These are phyloP conservation scores for Hirundo rustica DNA, from an alignment of 2,797 vertebrate species.

Conservation along the genomic window DNA sequence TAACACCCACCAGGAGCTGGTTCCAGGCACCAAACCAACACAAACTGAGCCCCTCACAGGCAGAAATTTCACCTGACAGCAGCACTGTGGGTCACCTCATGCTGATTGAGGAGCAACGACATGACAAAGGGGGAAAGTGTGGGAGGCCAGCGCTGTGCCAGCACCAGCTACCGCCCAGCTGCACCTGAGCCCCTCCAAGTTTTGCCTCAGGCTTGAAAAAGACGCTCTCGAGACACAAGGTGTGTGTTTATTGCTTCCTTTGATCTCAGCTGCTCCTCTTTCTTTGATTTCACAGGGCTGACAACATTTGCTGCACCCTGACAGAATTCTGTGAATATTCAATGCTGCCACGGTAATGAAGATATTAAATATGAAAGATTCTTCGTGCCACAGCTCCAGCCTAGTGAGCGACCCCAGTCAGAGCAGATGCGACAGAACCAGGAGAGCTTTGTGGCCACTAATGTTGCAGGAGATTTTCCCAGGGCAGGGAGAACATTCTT, in stretches of 20 bases:
- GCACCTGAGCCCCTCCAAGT: neutral
- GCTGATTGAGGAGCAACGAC: neutral
- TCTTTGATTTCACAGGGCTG: constrained; percentile 23
- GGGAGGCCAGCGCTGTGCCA: neutral
- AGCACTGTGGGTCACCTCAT: neutral
- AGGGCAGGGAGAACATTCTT: neutral
- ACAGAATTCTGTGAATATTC: constrained; percentile 22
- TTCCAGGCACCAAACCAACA: neutral
- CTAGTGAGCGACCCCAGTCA: accelerated
- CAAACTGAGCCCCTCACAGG: neutral
- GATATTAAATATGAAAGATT: neutral
- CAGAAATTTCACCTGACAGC: accelerated
- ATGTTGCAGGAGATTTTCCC: neutral
- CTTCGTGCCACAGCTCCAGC: neutral
- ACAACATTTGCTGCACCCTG: neutral
- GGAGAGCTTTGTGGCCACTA: neutral
- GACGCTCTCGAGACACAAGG: neutral
- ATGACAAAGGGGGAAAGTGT: neutral
- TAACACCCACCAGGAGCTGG: neutral
- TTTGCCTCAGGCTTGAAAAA: neutral
- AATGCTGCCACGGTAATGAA: neutral
- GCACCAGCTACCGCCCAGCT: neutral
- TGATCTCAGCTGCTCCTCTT: constrained; percentile 34
- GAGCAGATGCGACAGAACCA: neutral
- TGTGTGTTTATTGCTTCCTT: neutral